Percentiles rank a stretch among this genome's conserved stretches.
phyloP scores from a whole-genome alignment of 2,888 invertebrate species.

The Limnephilus lunatus region DNA sequence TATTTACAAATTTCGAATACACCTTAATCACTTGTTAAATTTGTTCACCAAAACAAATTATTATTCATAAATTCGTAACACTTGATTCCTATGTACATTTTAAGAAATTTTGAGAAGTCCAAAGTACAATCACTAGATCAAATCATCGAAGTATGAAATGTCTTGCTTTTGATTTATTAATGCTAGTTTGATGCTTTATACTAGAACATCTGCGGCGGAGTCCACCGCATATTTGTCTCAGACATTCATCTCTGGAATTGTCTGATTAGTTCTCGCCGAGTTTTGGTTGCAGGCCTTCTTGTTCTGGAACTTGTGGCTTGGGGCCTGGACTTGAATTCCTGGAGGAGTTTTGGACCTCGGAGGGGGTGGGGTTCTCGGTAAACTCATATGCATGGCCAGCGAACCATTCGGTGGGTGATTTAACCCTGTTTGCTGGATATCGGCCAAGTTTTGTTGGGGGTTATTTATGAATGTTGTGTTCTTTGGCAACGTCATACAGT shows the following conservation, averaged over 20 bases:
- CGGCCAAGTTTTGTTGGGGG: constrained; percentile 73
- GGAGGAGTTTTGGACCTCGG: constrained; percentile 73
- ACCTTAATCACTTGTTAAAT: constrained; percentile 28
- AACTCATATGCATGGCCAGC: constrained; percentile 69
- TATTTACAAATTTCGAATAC: constrained; percentile 37
- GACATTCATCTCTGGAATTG: constrained; percentile 94
- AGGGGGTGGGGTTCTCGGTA: constrained; percentile 68
- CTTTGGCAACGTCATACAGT: constrained; percentile 81
- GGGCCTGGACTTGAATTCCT: constrained; percentile 67
- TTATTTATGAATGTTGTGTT: constrained; percentile 77
- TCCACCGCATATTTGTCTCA: constrained; percentile 77
- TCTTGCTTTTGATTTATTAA: constrained; percentile 2
- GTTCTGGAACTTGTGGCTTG: constrained; percentile 70
- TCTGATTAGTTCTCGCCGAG: constrained; percentile 83
- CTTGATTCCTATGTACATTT: neutral
- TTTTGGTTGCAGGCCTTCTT: constrained; percentile 75
- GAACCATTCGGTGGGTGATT: constrained; percentile 71
- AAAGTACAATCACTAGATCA: neutral
- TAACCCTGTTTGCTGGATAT: constrained; percentile 72
- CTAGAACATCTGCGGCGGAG: constrained; percentile 64
- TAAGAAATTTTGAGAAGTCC: constrained; percentile 17
- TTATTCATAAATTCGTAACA: constrained; percentile 7
- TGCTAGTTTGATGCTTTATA: constrained; percentile 41
- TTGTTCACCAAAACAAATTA: neutral
- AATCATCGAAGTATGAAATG: neutral